Base-by-base conservation (phyloP, 1,140 invertebrate genomes). In the Myzus persicae region DNA sequence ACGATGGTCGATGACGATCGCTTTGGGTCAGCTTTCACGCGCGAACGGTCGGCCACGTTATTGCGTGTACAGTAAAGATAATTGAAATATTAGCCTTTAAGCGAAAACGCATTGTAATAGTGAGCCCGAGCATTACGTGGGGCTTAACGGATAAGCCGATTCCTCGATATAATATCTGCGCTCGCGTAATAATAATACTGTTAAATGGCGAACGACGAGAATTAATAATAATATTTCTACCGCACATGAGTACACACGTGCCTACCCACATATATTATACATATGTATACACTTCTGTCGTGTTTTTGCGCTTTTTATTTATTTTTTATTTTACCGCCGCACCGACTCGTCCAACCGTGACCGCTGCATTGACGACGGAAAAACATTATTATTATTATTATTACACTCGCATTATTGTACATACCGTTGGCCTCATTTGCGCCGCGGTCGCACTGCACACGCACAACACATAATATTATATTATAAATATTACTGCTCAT, bases 311-410 rank as follows among this genome's bases (percentile, higher is more conserved):
- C 14, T 87, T 87, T 87, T 46, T 46, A 46, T 87, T 87, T 87
- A 18, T 48, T 44, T 48, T 44, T 44, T 44, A 40, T 40, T 46
- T 26, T 87, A n/a, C 85, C 88, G 48, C n/a, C n/a, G 59, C 18
- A n/a, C 59, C 90, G 40, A 76, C 31, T 91, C 59, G 26, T 91
- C 90, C 38, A 91, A 91, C 90, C 90, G 90, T 91, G 90, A 91
- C 90, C 42, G 90, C 24, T n/a, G 40, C 51, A 24, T 18, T n/a
- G 8, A 54, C 87, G 36, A 89, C 46, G 48, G 46, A 89, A 89
- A 89, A 54, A 51, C 46, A 89, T 89, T 38, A 51, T 51, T 36
- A 89, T n/a, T n/a, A n/a, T 87, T 48, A 88, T 89, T 48, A 88
- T 88, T 88, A 88, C 46, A 88, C 14, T 6, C 46, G 48, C 36